phyloP scores from a whole-genome alignment of 1,140 invertebrate species.

The Dysdera silvatica region DNA sequence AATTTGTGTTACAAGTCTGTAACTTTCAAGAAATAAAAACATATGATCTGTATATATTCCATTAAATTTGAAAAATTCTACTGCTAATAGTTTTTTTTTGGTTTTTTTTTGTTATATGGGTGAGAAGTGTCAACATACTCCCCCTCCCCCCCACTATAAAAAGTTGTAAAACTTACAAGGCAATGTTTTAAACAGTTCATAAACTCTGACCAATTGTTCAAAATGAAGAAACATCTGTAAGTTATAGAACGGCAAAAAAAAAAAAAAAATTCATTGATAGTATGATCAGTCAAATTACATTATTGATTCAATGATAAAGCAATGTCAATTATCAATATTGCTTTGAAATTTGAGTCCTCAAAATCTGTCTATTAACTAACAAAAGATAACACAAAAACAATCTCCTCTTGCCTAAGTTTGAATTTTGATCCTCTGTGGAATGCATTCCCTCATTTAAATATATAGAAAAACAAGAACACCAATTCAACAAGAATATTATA shows the following conservation, averaged over 20 bases:
- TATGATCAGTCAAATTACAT: background rate
- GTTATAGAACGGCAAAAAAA: background rate
- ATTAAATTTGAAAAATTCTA: too few relatives aligned
- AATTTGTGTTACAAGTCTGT: too few relatives aligned
- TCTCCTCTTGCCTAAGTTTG: background rate
- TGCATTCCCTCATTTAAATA: background rate
- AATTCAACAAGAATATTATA: background rate
- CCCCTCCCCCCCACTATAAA: too few relatives aligned
- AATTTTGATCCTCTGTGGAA: background rate
- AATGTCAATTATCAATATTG: background rate
- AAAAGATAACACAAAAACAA: background rate
- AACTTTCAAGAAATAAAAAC: too few relatives aligned
- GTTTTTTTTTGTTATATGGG: too few relatives aligned
- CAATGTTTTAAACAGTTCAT: background rate
- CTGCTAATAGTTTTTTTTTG: too few relatives aligned
- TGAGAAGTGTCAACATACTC: too few relatives aligned
- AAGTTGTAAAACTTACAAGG: background rate
- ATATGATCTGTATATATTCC: too few relatives aligned
- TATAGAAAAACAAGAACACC: background rate
- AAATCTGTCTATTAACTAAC: background rate
- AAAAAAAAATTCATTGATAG: background rate
- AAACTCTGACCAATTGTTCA: background rate
- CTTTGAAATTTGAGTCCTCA: background rate
- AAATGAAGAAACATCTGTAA: background rate
- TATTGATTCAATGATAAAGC: background rate